Evolutionary conservation across 2,113 vertebrate species (phyloP).

Genomic region (Furnarius figulus): DNA sequence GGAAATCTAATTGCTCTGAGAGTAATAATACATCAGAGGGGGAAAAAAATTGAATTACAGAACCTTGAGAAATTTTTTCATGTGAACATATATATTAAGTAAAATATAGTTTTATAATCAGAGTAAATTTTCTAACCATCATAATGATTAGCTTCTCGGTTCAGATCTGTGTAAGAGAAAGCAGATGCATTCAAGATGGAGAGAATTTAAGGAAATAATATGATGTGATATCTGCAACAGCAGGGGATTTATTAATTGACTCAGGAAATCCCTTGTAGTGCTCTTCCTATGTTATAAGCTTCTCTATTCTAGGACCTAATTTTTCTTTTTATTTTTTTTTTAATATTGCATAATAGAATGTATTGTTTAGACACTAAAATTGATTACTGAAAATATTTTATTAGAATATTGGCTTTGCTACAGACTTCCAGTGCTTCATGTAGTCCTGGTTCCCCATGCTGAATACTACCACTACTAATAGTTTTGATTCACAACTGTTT

Average conservation of each 20-base stretch:
- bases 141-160: neutral
- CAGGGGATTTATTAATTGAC: neutral
- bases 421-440: neutral
- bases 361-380: neutral
- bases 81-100: neutral
- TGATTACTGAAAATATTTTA: neutral
- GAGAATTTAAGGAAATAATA: neutral
- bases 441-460: neutral
- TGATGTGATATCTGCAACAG: neutral
- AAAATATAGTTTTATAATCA: neutral
- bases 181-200: neutral
- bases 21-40: neutral
- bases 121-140: neutral
- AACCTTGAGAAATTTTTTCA: neutral
- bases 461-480: neutral
- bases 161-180: neutral
- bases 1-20: neutral
- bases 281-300: neutral
- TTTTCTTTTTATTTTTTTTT: neutral
- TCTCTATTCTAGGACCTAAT: neutral
- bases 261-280: neutral
- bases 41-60: neutral
- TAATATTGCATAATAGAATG: neutral
- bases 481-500: neutral
- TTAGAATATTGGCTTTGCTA: neutral